These are phyloP conservation scores for Heliconius hewitsoni DNA, from an alignment of 1,140 invertebrate genomes.

Conservation along the genomic window DNA sequence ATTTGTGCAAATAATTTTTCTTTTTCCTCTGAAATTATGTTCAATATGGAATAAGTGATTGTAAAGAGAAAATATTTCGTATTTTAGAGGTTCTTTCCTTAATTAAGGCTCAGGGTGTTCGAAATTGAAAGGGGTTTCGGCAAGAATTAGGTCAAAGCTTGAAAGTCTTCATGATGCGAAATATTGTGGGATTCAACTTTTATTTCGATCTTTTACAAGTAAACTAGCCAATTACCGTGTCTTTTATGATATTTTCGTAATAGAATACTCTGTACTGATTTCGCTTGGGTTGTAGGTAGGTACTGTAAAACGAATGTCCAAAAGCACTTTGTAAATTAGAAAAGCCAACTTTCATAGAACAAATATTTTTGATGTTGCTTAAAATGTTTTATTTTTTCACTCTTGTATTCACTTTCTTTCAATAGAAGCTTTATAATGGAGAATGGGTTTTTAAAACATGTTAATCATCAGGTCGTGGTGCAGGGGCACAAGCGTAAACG, in stretches of 20 bases:
- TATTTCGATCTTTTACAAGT: not conserved
- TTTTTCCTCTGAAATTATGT: slow-evolving; percentile 30
- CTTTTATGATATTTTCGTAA: not conserved
- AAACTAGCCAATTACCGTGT: not conserved
- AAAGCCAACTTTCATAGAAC: not conserved
- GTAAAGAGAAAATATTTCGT: slow-evolving; percentile 35
- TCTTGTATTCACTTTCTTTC: not conserved
- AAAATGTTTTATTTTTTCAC: not conserved
- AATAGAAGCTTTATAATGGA: too few species aligned
- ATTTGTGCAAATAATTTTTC: slow-evolving; percentile 30
- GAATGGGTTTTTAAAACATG: too few species aligned
- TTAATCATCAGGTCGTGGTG: too few species aligned
- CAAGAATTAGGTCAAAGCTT: slow-evolving; percentile 4
- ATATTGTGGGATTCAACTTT: not conserved
- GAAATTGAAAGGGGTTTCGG: slow-evolving; percentile 39
- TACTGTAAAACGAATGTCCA: not conserved
- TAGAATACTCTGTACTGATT: not conserved
- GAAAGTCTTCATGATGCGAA: slow-evolving; percentile 4
- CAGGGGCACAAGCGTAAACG: too few species aligned
- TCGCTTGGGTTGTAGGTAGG: not conserved
- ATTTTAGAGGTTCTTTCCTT: slow-evolving; percentile 40
- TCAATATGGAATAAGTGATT: slow-evolving; percentile 28
- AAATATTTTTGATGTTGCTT: not conserved
- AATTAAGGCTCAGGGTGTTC: slow-evolving; percentile 44
- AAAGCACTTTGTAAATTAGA: slow-evolving; percentile 4